A percentile compares a stretch with the other conserved stretches of the same genome.
Conservation (phyloP, 2,888 invertebrate species). For the Agonopterix arenella region DNA sequence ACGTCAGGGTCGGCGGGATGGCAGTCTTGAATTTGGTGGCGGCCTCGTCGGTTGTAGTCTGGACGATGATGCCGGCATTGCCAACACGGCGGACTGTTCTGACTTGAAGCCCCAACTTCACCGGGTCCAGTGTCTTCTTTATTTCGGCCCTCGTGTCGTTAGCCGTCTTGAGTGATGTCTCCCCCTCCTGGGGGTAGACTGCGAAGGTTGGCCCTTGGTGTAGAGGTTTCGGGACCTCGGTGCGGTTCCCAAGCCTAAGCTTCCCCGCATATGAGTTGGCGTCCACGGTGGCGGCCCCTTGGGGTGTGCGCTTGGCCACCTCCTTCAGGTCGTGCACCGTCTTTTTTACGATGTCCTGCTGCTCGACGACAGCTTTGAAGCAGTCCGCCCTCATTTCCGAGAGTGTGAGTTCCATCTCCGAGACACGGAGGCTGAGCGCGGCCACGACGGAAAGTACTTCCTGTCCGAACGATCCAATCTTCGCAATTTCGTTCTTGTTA, state of each 20-base stretch:
- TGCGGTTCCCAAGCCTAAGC: constrained; percentile 56
- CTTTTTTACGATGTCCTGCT: too few relatives aligned
- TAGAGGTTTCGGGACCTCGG: neutral
- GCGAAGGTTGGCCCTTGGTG: neutral
- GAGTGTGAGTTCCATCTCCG: neutral
- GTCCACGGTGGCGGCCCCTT: neutral
- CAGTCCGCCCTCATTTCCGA: too few relatives aligned
- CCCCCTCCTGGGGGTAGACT: neutral
- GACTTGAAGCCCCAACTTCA: neutral
- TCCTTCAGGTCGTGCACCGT: neutral
- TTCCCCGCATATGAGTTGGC: neutral
- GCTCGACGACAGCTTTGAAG: too few relatives aligned
- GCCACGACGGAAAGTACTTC: neutral
- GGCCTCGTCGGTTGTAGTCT: neutral
- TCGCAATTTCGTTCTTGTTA: neutral
- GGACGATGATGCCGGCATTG: neutral
- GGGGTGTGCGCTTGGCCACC: neutral
- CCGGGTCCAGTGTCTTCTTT: neutral
- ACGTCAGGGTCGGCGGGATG: neutral
- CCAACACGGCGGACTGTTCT: neutral
- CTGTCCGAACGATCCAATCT: neutral
- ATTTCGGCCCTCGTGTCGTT: neutral
- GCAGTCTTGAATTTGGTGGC: neutral
- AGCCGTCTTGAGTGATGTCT: constrained; percentile 16
- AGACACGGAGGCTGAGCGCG: neutral